Conservation (phyloP, 1,140 invertebrate genomes). For the Pseudomyrmex flavicornis region DNA sequence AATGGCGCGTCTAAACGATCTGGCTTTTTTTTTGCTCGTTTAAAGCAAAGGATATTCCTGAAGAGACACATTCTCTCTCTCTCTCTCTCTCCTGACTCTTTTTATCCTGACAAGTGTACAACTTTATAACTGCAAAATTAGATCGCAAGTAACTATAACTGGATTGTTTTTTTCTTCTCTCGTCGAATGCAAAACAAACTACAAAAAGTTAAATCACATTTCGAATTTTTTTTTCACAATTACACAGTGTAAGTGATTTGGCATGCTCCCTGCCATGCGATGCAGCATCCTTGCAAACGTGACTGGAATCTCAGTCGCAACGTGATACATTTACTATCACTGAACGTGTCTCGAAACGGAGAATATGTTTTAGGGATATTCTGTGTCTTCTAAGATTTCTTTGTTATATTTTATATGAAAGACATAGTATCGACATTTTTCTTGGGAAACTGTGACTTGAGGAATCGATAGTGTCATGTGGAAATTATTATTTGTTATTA, state of each 20-base stretch:
- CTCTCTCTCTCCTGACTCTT: no score
- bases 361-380: constrained; percentile 4
- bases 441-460: not conserved
- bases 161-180: not conserved
- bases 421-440: not conserved
- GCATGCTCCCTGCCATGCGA: not conserved
- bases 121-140: not conserved
- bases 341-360: not conserved
- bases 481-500: no score
- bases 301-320: constrained; percentile 16
- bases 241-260: constrained; percentile 8
- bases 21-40: not conserved
- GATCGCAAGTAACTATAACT: not conserved
- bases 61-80: not conserved
- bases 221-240: not conserved
- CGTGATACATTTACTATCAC: not conserved
- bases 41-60: not conserved
- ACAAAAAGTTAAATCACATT: not conserved
- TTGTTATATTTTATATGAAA: not conserved
- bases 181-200: not conserved
- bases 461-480: no score
- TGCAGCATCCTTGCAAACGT: not conserved
- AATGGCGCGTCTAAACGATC: not conserved
- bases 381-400: not conserved
- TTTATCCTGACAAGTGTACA: not conserved